These are phyloP conservation scores for Ciconia stormi DNA, from an alignment of 2,113 vertebrate species.

Conservation along the genomic window DNA sequence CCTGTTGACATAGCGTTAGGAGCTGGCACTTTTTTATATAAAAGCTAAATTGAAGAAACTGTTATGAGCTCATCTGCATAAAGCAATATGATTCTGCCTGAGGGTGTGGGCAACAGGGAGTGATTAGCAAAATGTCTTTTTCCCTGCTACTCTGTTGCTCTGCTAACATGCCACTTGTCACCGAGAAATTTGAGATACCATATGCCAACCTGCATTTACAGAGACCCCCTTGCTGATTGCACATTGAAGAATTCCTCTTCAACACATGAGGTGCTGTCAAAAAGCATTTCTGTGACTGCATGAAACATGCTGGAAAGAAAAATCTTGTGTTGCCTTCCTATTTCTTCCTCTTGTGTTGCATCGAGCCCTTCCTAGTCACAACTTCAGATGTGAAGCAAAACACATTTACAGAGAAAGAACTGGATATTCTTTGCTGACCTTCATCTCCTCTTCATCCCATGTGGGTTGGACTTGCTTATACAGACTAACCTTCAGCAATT, in stretches of 20 bases:
- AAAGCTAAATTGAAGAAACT: conserved; percentile 88
- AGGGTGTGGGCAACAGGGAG: conserved; percentile 84
- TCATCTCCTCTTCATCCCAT: background rate
- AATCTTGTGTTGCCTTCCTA: background rate
- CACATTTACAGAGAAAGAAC: background rate
- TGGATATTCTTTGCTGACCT: background rate
- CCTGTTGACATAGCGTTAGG: conserved; percentile 87
- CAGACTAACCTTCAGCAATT: background rate
- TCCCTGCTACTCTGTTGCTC: conserved; percentile 71
- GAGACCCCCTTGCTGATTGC: conserved; percentile 72
- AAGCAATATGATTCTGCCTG: conserved; percentile 86
- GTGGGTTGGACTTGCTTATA: background rate
- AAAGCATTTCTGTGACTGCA: conserved; percentile 36
- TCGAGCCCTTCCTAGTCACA: background rate
- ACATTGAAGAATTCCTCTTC: conserved; percentile 56
- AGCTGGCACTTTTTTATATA: conserved; percentile 75
- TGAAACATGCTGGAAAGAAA: conserved; percentile 38
- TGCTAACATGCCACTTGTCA: conserved; percentile 86
- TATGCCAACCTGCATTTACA: conserved; percentile 84
- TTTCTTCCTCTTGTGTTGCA: background rate
- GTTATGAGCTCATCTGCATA: conserved; percentile 94
- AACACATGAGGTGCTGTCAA: conserved; percentile 37
- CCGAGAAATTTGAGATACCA: conserved; percentile 83
- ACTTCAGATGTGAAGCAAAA: background rate
- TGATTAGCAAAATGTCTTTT: conserved; percentile 82